Percentiles rank a stretch among this genome's conserved stretches.
These are phyloP conservation scores for Ctenopoma kingsleyae DNA, from an alignment of 2,797 vertebrate species.

Conservation along the genomic window DNA sequence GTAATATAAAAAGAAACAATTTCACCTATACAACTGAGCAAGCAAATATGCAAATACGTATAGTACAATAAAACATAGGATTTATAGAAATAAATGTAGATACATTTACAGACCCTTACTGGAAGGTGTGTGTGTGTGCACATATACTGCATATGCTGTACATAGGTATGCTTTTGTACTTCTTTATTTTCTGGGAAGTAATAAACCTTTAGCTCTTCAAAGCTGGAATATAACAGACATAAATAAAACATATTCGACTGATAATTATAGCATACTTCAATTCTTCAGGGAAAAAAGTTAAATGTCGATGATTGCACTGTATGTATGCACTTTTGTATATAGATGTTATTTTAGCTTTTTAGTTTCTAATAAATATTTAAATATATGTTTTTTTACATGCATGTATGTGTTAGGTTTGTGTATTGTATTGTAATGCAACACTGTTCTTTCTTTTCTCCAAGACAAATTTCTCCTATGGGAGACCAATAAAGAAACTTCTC, in stretches of 20 bases:
- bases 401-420: too few relatives aligned
- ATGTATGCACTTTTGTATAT: too few relatives aligned
- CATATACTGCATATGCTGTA: background rate
- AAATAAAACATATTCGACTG: background rate
- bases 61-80: background rate
- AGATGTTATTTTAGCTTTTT: too few relatives aligned
- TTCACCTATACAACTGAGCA: background rate
- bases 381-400: too few relatives aligned
- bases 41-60: background rate
- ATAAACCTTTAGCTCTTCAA: background rate
- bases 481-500: too few relatives aligned
- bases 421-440: too few relatives aligned
- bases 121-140: background rate
- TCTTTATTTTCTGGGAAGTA: conserved; percentile 20
- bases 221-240: too few relatives aligned
- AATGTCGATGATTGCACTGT: too few relatives aligned
- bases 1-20: background rate
- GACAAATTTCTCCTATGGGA: too few relatives aligned
- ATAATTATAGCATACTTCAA: background rate
- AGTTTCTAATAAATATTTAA: too few relatives aligned
- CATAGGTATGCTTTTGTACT: conserved; percentile 6
- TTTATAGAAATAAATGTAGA: conserved; percentile 1
- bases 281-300: too few relatives aligned
- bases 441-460: too few relatives aligned
- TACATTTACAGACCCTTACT: conserved; percentile 21